These are phyloP conservation scores for Pelvicachromis taeniatus DNA, from an alignment of 2,113 vertebrate species.

Conservation along the genomic window DNA sequence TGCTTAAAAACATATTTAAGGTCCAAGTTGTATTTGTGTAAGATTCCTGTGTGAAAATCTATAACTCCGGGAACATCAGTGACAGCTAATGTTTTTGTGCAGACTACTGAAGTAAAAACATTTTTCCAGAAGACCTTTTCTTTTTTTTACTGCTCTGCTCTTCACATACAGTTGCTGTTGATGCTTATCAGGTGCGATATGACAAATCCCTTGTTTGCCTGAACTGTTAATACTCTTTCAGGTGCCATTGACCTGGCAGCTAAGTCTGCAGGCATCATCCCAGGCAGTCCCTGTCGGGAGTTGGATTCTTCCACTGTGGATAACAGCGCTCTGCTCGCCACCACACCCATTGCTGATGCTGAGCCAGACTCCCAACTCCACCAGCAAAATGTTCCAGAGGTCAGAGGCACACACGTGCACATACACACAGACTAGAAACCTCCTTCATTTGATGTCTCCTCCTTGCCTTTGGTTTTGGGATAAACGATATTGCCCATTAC, in stretches of 20 bases:
- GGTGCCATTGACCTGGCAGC: conserved; percentile 94
- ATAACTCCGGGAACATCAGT: background rate
- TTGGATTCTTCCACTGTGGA: conserved; percentile 57
- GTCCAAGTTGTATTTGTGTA: background rate
- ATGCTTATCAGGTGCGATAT: background rate
- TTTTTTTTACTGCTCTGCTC: accelerated
- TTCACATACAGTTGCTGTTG: background rate
- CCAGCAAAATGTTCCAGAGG: conserved; percentile 65
- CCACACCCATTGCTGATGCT: conserved; percentile 14
- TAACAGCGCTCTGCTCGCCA: background rate
- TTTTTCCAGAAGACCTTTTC: background rate
- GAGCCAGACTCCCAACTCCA: conserved; percentile 53
- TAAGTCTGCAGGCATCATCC: conserved; percentile 94
- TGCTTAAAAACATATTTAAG: background rate
- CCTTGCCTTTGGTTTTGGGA: background rate
- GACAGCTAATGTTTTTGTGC: background rate
- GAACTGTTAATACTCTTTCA: conserved; percentile 44
- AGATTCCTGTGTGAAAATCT: background rate
- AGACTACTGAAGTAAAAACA: background rate
- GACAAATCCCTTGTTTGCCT: background rate
- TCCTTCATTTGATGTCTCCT: background rate
- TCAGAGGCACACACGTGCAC: conserved; percentile 25
- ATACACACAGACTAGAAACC: background rate
- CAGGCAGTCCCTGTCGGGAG: conserved; percentile 80
- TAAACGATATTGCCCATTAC: background rate